Evolutionary conservation across 1,140 invertebrate species (phyloP).

Genomic region (Drosophila albomicans): DNA sequence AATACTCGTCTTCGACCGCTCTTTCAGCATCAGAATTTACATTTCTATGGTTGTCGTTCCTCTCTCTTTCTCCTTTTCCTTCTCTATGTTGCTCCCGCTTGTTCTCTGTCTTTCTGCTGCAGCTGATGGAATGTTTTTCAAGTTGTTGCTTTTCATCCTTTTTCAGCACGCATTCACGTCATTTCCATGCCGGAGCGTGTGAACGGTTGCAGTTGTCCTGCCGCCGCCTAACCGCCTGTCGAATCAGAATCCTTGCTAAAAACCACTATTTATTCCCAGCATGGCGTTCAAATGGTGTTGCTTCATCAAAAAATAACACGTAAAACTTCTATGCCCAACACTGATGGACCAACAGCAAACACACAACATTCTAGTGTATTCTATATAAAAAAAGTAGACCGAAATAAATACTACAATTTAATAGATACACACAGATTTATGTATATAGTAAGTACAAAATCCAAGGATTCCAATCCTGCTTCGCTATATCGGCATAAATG

Average conservation of each 20-base stretch:
- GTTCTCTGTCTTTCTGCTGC: constrained; percentile 23
- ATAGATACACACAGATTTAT: too few species aligned
- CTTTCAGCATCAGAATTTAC: constrained; percentile 53
- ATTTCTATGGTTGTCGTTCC: constrained; percentile 52
- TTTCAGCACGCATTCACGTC: constrained; percentile 28
- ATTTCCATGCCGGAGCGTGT: constrained; percentile 51
- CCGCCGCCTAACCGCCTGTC: constrained; percentile 15
- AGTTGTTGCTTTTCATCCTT: constrained; percentile 32
- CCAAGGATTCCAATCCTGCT: too few species aligned
- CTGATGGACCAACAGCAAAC: not conserved
- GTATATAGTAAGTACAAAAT: too few species aligned
- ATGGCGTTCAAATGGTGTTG: constrained; percentile 15
- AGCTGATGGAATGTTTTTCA: constrained; percentile 45
- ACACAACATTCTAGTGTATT: not conserved
- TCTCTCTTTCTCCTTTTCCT: not conserved
- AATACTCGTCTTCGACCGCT: constrained; percentile 9
- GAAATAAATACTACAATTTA: not conserved
- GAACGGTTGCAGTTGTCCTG: constrained; percentile 61
- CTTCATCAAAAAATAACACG: constrained; percentile 26
- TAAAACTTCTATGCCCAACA: not conserved
- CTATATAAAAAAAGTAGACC: not conserved
- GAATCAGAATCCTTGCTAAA: constrained; percentile 28
- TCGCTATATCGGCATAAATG: constrained; percentile 4
- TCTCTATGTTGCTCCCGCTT: not conserved
- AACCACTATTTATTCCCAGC: constrained; percentile 38